Conservation (phyloP, 2,888 invertebrate species). For the Tachina lurida region DNA sequence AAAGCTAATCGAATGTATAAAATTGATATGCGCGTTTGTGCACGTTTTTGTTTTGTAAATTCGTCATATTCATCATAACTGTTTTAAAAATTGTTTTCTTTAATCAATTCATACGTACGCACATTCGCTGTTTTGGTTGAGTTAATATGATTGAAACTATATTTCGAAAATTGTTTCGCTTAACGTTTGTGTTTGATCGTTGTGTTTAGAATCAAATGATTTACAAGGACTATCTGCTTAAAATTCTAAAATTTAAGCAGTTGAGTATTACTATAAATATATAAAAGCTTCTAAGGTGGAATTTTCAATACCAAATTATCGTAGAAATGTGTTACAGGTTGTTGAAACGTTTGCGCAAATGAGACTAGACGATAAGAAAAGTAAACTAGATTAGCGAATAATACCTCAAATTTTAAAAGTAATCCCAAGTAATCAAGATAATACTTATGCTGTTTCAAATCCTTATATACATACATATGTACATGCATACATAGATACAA, state of each 20-base stretch:
- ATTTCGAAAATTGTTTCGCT: constrained; percentile 26
- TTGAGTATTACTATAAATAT: too few relatives aligned
- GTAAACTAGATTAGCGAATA: too few relatives aligned
- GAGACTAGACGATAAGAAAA: too few relatives aligned
- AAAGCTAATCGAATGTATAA: constrained; percentile 56
- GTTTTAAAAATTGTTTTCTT: constrained; percentile 38
- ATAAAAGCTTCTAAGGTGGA: too few relatives aligned
- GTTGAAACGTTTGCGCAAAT: too few relatives aligned
- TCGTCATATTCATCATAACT: constrained; percentile 60
- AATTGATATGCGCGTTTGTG: constrained; percentile 71
- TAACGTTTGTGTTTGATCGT: constrained; percentile 8
- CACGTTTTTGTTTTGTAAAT: constrained; percentile 74
- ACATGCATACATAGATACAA: too few relatives aligned
- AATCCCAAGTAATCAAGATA: too few relatives aligned
- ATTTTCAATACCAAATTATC: too few relatives aligned
- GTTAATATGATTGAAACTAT: constrained; percentile 41
- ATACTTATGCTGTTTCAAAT: too few relatives aligned
- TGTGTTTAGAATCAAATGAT: constrained; percentile 35
- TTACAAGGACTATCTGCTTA: background rate
- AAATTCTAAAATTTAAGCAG: background rate
- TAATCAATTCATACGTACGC: constrained; percentile 37
- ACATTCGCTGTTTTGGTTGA: constrained; percentile 41
- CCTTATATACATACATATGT: too few relatives aligned
- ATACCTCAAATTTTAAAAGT: too few relatives aligned
- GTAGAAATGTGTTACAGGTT: too few relatives aligned